Conservation (phyloP, 2,888 invertebrate species). For the Xestia sexstrigata region DNA sequence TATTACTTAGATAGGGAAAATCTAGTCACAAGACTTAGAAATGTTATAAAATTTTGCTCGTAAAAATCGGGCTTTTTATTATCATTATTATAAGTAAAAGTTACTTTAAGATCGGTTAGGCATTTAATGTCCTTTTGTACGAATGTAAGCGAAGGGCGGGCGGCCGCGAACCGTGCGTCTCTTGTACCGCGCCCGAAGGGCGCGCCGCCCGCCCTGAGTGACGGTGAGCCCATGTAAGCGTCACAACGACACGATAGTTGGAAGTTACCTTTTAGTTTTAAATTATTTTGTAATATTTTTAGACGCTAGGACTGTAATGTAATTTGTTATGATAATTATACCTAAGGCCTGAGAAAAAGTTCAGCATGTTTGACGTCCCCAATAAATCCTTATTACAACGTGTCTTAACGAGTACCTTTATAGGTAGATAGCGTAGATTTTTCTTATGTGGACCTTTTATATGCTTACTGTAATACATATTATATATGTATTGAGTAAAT, state of each 20-base stretch:
- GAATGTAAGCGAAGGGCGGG: constrained; percentile 65
- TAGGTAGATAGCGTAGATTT: constrained; percentile 80
- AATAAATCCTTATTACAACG: constrained; percentile 80
- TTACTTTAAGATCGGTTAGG: constrained; percentile 76
- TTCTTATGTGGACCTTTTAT: constrained; percentile 72
- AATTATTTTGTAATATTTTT: constrained; percentile 85
- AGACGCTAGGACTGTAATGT: constrained; percentile 85
- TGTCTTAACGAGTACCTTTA: constrained; percentile 89
- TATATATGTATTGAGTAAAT: constrained; percentile 76
- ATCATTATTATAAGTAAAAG: constrained; percentile 82
- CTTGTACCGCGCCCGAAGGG: neutral
- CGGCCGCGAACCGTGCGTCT: constrained; percentile 2
- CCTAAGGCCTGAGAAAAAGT: constrained; percentile 86
- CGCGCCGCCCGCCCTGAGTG: constrained; percentile 44
- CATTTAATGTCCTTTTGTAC: constrained; percentile 84
- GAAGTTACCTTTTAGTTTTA: constrained; percentile 90
- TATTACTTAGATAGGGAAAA: constrained; percentile 89
- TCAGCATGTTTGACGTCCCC: constrained; percentile 81
- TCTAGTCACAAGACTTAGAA: constrained; percentile 91
- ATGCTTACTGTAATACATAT: constrained; percentile 75
- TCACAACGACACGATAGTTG: constrained; percentile 75
- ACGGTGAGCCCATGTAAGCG: constrained; percentile 47
- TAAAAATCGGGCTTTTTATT: constrained; percentile 83
- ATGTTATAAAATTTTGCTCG: constrained; percentile 87
- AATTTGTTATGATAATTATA: constrained; percentile 84